Conservation (phyloP, 2,888 invertebrate genomes). For the Stenurella melanura region DNA sequence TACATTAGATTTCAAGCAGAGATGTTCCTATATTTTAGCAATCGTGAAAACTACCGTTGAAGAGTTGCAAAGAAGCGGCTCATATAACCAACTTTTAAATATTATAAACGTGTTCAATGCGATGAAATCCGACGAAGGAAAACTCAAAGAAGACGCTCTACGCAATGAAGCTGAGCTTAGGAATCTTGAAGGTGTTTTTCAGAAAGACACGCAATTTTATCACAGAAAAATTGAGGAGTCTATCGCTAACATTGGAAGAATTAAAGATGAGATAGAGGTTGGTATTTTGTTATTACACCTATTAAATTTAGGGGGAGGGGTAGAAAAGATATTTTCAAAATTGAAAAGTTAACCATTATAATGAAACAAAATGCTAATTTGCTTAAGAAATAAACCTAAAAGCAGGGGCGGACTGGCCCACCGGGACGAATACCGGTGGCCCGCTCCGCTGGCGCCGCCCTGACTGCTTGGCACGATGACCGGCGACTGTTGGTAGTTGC, state of each 20-base stretch:
- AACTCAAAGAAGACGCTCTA: slow-evolving; percentile 45
- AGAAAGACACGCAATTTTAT: slow-evolving; percentile 55
- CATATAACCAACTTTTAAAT: slow-evolving; percentile 50
- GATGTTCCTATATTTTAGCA: slow-evolving; percentile 53
- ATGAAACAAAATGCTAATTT: too few species aligned
- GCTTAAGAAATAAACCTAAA: too few species aligned
- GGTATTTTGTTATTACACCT: slow-evolving; percentile 6
- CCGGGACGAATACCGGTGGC: too few species aligned
- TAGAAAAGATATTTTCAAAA: too few species aligned
- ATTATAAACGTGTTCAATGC: slow-evolving; percentile 50
- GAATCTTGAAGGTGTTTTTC: slow-evolving; percentile 52
- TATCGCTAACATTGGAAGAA: slow-evolving; percentile 60
- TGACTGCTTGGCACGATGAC: too few species aligned
- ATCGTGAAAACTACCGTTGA: slow-evolving; percentile 49
- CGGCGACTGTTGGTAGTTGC: too few species aligned
- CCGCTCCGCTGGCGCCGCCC: too few species aligned
- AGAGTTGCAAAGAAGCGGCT: slow-evolving; percentile 49
- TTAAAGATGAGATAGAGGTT: slow-evolving; percentile 66
- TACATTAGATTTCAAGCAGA: slow-evolving; percentile 46
- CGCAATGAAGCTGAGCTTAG: slow-evolving; percentile 50
- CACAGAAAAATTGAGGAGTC: slow-evolving; percentile 52
- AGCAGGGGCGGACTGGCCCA: too few species aligned
- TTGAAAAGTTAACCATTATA: too few species aligned
- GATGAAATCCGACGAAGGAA: slow-evolving; percentile 50
- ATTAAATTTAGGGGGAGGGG: too few species aligned